Base-by-base conservation (phyloP, 2,797 vertebrate genomes). In the Australoheros facetus region DNA sequence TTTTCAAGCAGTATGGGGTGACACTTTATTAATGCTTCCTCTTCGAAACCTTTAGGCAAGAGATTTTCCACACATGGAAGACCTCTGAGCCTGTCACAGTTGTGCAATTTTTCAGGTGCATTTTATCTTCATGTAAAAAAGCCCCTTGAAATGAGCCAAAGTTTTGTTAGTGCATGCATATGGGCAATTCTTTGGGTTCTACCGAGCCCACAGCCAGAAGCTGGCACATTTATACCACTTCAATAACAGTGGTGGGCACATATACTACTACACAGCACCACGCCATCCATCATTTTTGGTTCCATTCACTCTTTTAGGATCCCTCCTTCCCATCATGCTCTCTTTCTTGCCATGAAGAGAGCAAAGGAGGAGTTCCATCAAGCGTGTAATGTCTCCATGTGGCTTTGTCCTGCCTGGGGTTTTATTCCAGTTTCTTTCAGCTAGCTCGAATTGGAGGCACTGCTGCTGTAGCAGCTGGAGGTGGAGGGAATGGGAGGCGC, bases 401-500 rank as follows among this genome's bases (percentile, higher is more conserved):
- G 72, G 84, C 75, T 80, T 82, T 57, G 69, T 84, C 82, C 64
- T 62, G 51, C 26, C 53, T 42, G 21, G 62, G 56, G n/a, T 19
- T 87, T 80, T 14, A 69, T 56, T 80, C 34, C 62, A 69, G 55
- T 45, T 60, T 71, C 69, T 70, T 21, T 75, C 69, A 51, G 72
- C 78, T 71, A n/a, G 69, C 64, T 77, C 82, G 90, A 98, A 94
- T 98, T 97, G 81, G 97, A 98, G 92, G 97, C 96, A 92, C 97
- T 97, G 95, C 96, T 98, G 94, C 96, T 96, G 92, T 95, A 97
- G 74, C 96, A 96, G 94, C 96, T 96, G 80, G 98, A 98, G 60
- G 97, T 98, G 85, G 98, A 98, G 42, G 98, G 96, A 19, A 96
- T 79, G 17, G 96, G 96, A 79, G 96, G 94, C 53, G 94, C 95